Evolutionary conservation across 2,113 vertebrate species (phyloP).

Genomic region (Actenoides lindsayi): DNA sequence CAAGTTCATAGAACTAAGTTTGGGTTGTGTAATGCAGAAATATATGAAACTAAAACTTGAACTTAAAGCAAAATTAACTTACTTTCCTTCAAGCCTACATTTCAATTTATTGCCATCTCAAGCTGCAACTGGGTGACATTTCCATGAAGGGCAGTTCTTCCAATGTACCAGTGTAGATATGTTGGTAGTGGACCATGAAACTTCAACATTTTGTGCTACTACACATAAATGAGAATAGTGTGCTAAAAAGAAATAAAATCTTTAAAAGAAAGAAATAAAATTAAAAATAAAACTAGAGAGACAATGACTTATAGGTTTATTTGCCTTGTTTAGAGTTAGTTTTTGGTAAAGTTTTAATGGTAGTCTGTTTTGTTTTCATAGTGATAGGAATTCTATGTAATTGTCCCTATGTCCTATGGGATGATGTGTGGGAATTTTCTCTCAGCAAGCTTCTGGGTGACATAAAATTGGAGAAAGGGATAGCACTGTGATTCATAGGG

Average conservation of each 20-base stretch:
- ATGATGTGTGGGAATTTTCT: not conserved
- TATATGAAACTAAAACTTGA: not conserved
- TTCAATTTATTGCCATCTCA: not conserved
- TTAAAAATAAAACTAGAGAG: not conserved
- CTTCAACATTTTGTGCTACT: not conserved
- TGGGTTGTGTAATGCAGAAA: not conserved
- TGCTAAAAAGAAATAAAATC: not conserved
- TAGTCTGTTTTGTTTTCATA: not conserved
- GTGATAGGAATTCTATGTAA: not conserved
- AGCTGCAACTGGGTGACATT: not conserved
- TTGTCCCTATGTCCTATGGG: not conserved
- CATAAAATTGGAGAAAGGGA: not conserved
- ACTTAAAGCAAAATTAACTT: not conserved
- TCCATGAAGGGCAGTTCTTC: not conserved
- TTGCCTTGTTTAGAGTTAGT: not conserved
- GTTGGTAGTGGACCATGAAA: not conserved
- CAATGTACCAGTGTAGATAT: not conserved
- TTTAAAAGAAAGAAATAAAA: not conserved
- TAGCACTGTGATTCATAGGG: not conserved
- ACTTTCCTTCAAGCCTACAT: not conserved
- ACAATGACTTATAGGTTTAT: not conserved
- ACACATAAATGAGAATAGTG: not conserved
- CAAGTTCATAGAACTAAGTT: not conserved
- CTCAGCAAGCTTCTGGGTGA: not conserved
- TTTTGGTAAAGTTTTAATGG: not conserved